Conservation (phyloP, 2,797 vertebrate genomes). For the Nothura maculosa region DNA sequence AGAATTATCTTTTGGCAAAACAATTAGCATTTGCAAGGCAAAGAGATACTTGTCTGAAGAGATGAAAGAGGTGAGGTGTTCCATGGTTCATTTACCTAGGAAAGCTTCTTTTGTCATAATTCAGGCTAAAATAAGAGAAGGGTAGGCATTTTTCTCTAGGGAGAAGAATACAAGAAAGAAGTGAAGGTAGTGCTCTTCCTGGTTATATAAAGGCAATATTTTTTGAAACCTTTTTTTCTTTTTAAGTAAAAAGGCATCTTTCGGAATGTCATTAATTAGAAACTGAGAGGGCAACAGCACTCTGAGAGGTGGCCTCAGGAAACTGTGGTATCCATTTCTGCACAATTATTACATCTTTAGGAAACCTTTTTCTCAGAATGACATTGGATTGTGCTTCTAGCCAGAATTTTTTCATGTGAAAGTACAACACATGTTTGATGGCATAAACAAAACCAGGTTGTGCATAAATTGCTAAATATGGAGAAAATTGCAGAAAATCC, state of each 20-base stretch:
- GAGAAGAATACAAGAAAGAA: not conserved
- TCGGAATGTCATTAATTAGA: not conserved
- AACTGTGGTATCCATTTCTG: not conserved
- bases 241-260: not conserved
- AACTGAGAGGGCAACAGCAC: not conserved
- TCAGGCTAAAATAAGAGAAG: not conserved
- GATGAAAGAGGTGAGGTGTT: not conserved
- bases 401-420: not conserved
- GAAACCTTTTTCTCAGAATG: not conserved
- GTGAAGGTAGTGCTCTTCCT: not conserved
- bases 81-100: not conserved
- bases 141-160: not conserved
- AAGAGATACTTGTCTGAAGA: not conserved
- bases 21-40: not conserved
- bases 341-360: not conserved
- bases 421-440: not conserved
- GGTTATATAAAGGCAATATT: not conserved
- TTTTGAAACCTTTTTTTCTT: not conserved
- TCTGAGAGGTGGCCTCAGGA: not conserved
- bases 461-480: not conserved
- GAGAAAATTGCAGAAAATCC: not conserved
- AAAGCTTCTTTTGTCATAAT: not conserved
- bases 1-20: not conserved
- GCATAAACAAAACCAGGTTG: not conserved
- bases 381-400: rapidly evolving